Conservation (phyloP, 2,888 invertebrate genomes). For the Lasioglossum pauxillum region DNA sequence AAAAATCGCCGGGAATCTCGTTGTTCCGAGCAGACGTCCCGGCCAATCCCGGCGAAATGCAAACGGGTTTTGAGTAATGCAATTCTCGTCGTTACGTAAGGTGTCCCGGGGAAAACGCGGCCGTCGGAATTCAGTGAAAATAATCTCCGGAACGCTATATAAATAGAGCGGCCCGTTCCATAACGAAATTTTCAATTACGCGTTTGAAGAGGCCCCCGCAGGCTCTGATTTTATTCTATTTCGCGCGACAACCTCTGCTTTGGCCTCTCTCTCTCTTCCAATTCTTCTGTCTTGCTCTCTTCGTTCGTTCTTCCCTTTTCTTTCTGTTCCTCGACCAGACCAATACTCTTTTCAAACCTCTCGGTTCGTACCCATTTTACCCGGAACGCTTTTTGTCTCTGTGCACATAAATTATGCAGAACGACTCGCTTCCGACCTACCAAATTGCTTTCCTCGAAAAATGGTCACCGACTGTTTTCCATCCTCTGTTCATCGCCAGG, state of each 20-base stretch:
- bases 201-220: slow-evolving; percentile 34
- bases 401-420: slow-evolving; percentile 39
- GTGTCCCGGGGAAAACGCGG: slow-evolving; percentile 23
- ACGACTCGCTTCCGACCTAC: background rate
- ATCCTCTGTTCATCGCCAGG: background rate
- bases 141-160: slow-evolving; percentile 35
- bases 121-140: slow-evolving; percentile 28
- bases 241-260: slow-evolving; percentile 15
- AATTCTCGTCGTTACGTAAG: slow-evolving; percentile 42
- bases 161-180: slow-evolving; percentile 38
- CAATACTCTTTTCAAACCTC: slow-evolving; percentile 13
- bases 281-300: background rate
- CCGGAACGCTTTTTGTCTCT: slow-evolving; percentile 10
- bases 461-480: slow-evolving; percentile 31
- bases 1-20: background rate
- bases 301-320: background rate
- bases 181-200: slow-evolving; percentile 57
- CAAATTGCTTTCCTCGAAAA: slow-evolving; percentile 47
- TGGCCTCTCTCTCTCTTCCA: background rate
- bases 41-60: slow-evolving; percentile 28
- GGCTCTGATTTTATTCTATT: slow-evolving; percentile 48
- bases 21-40: slow-evolving; percentile 3
- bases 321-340: background rate
- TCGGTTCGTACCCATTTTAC: background rate
- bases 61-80: slow-evolving; percentile 41